phyloP scores from a whole-genome alignment of 2,797 vertebrate genomes.

The Crocodylus rhombifer region DNA sequence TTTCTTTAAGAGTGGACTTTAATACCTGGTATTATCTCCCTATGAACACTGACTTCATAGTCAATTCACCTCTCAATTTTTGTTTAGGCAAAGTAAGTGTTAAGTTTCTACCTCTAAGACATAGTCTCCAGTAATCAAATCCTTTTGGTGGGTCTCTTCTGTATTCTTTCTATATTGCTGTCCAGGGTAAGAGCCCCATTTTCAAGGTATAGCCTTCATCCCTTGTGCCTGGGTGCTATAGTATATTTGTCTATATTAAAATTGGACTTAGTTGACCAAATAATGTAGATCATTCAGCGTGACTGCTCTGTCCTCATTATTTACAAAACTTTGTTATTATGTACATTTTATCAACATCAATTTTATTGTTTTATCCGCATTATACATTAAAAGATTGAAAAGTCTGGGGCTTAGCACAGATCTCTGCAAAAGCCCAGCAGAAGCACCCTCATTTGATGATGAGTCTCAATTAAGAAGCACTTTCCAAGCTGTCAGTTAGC shows the following conservation, averaged over 20 bases:
- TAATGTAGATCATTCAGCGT: neutral
- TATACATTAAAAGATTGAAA: neutral
- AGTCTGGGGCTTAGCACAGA: neutral
- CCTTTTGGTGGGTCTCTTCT: conserved; percentile 29
- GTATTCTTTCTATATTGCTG: neutral
- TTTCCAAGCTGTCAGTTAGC: neutral
- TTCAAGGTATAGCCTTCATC: neutral
- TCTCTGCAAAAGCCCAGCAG: neutral
- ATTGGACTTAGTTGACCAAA: neutral
- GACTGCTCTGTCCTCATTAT: neutral
- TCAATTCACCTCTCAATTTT: conserved; percentile 45
- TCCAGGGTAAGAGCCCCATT: neutral
- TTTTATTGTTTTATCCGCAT: neutral
- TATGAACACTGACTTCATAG: conserved; percentile 19
- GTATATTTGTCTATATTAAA: neutral
- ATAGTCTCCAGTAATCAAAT: conserved; percentile 34
- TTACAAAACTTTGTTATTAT: neutral
- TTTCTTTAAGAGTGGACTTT: conserved; percentile 42
- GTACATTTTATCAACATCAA: neutral
- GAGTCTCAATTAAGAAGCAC: neutral
- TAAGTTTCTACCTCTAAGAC: conserved; percentile 40
- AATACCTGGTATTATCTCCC: conserved; percentile 8
- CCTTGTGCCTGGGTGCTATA: neutral
- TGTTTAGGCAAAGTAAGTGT: conserved; percentile 58
- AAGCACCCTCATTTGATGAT: neutral